Conservation (phyloP, 2,797 vertebrate genomes). For the Catharus ustulatus region DNA sequence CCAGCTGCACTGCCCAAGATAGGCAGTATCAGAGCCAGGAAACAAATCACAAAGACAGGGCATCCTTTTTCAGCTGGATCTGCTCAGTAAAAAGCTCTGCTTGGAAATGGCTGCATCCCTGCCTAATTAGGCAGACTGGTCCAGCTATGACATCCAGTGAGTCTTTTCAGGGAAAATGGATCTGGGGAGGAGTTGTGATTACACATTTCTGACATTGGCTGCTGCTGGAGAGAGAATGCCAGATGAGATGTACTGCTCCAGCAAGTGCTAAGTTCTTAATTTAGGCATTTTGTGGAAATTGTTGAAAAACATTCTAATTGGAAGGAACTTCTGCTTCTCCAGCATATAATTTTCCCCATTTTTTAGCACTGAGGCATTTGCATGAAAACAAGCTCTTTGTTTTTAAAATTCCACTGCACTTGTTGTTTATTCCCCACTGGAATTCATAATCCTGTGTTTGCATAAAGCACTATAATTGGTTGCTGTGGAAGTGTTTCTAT, state of each 20-base stretch:
- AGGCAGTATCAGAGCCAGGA: background rate
- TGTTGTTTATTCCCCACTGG: slow-evolving; percentile 72
- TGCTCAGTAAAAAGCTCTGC: background rate
- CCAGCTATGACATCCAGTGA: background rate
- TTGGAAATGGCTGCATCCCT: background rate
- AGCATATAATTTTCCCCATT: slow-evolving; percentile 32
- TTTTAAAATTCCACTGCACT: slow-evolving; percentile 69
- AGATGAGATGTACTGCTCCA: slow-evolving; percentile 22
- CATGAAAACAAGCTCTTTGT: slow-evolving; percentile 74
- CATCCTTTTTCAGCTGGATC: background rate
- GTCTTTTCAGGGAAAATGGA: background rate
- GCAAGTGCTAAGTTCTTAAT: slow-evolving; percentile 44
- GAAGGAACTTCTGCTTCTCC: slow-evolving; percentile 55
- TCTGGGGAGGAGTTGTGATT: background rate
- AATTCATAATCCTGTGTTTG: slow-evolving; percentile 71
- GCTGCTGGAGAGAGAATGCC: slow-evolving; percentile 4
- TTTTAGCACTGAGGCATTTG: slow-evolving; percentile 67
- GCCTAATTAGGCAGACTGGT: background rate
- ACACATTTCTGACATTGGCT: background rate
- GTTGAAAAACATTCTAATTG: slow-evolving; percentile 66
- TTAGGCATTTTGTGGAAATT: slow-evolving; percentile 49
- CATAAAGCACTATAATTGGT: slow-evolving; percentile 71
- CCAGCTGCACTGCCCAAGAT: background rate
- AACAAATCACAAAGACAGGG: background rate
- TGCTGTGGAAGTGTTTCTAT: slow-evolving; percentile 76